Evolutionary conservation across 2,797 vertebrate species (phyloP).

Genomic region (Holocentrus rufus): DNA sequence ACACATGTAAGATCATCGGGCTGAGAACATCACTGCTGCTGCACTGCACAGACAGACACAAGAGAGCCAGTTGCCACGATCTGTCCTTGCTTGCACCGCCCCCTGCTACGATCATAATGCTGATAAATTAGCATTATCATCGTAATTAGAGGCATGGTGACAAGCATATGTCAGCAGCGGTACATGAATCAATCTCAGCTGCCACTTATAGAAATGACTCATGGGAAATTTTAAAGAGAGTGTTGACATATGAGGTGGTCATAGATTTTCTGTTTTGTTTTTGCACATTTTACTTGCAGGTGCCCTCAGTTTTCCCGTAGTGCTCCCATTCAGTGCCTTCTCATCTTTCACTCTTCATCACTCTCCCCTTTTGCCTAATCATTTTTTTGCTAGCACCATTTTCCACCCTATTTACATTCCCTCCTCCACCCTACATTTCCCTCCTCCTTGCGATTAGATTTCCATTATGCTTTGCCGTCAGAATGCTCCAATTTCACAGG

Average conservation of each 20-base stretch:
- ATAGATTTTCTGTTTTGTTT: not conserved
- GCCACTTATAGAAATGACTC: conserved; percentile 56
- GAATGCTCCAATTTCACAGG: conserved; percentile 34
- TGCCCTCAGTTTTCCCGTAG: conserved; percentile 3
- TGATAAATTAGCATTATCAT: conserved; percentile 72
- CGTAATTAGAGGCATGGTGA: conserved; percentile 68
- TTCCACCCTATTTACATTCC: conserved; percentile 21
- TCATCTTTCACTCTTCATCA: not conserved
- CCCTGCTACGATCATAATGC: conserved; percentile 22
- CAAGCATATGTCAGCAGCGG: conserved; percentile 68
- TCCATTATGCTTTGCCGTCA: conserved; percentile 12
- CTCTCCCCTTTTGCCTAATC: conserved; percentile 6
- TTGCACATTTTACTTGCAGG: not conserved
- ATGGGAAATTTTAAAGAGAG: conserved; percentile 39
- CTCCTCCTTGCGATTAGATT: conserved; percentile 30
- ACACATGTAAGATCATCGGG: conserved; percentile 27
- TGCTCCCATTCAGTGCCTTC: not conserved
- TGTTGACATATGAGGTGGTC: conserved; percentile 6
- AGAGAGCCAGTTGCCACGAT: conserved; percentile 18
- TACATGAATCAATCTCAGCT: conserved; percentile 69
- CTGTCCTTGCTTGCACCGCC: conserved; percentile 34
- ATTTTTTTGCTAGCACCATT: conserved; percentile 8
- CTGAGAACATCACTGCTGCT: conserved; percentile 15
- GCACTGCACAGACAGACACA: conserved; percentile 17
- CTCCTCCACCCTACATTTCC: conserved; percentile 7